These are phyloP conservation scores for Raja brachyura DNA, from an alignment of 2,113 vertebrate genomes.

Conservation along the genomic window DNA sequence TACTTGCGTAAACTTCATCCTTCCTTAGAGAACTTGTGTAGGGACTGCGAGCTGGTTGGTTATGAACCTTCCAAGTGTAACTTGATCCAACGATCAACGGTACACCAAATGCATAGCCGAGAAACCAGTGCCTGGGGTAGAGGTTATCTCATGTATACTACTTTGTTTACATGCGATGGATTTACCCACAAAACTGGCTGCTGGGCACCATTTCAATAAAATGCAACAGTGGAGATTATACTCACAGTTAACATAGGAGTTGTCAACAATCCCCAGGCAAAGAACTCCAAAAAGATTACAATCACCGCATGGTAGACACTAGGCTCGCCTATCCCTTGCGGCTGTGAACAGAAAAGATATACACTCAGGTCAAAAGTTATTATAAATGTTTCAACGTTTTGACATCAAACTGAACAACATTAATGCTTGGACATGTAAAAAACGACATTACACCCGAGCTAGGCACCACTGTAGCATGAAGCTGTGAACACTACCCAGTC, in stretches of 20 bases:
- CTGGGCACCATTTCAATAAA: background rate
- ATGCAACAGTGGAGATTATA: background rate
- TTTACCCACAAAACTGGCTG: background rate
- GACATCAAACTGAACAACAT: background rate
- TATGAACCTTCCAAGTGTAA: background rate
- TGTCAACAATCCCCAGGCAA: slow-evolving; percentile 82
- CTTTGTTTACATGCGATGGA: background rate
- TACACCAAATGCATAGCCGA: background rate
- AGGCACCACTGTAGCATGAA: background rate
- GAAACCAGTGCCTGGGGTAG: background rate
- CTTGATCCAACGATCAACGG: background rate
- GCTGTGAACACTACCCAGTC: no score
- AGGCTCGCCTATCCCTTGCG: slow-evolving; percentile 81
- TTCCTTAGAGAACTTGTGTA: background rate
- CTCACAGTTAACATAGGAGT: slow-evolving; percentile 79
- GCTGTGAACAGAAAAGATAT: slow-evolving; percentile 52
- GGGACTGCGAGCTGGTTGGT: background rate
- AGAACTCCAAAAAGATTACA: slow-evolving; percentile 88
- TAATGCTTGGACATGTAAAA: no score
- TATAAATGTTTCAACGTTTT: background rate
- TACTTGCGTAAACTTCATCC: no score
- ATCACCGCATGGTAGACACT: slow-evolving; percentile 86
- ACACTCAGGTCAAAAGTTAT: background rate
- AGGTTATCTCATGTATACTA: no score
- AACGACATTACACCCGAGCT: background rate